These are phyloP conservation scores for Heliconius aoede DNA, from an alignment of 2,888 invertebrate species.

Conservation along the genomic window DNA sequence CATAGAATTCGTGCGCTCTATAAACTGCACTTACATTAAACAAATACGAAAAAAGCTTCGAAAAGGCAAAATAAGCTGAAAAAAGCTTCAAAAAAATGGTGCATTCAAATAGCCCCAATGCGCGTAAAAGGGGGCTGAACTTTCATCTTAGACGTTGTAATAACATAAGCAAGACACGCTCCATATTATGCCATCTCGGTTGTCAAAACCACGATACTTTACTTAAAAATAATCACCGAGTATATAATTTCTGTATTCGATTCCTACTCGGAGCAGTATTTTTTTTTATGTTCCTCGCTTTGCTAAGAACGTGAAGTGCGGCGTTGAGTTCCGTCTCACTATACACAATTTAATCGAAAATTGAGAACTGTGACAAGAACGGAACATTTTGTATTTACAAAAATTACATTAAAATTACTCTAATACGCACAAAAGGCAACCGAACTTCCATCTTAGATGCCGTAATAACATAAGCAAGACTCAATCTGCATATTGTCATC, in stretches of 20 bases:
- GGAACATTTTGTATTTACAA: not conserved
- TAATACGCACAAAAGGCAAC: constrained; percentile 2
- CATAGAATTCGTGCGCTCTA: not conserved
- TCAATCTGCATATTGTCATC: constrained; percentile 49
- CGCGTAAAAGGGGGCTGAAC: constrained; percentile 18
- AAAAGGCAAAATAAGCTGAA: not conserved
- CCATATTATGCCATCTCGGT: constrained; percentile 49
- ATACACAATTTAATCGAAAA: not conserved
- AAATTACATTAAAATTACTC: not conserved
- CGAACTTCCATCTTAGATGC: constrained; percentile 38
- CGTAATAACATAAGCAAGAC: constrained; percentile 39
- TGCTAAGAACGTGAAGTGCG: not conserved
- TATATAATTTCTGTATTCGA: too few species aligned
- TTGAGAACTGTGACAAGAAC: not conserved
- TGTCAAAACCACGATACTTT: constrained; percentile 50
- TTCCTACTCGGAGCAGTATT: too few species aligned
- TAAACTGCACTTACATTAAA: constrained; percentile 14
- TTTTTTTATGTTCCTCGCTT: not conserved
- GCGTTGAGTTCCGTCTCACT: not conserved
- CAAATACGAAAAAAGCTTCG: constrained; percentile 6
- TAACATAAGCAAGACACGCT: constrained; percentile 37
- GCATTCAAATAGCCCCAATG: not conserved
- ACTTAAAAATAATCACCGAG: too few species aligned
- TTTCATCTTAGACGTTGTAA: constrained; percentile 36
- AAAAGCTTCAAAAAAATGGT: not conserved